Base-by-base conservation (phyloP, 2,113 vertebrate species). In the Cairina moschata region DNA sequence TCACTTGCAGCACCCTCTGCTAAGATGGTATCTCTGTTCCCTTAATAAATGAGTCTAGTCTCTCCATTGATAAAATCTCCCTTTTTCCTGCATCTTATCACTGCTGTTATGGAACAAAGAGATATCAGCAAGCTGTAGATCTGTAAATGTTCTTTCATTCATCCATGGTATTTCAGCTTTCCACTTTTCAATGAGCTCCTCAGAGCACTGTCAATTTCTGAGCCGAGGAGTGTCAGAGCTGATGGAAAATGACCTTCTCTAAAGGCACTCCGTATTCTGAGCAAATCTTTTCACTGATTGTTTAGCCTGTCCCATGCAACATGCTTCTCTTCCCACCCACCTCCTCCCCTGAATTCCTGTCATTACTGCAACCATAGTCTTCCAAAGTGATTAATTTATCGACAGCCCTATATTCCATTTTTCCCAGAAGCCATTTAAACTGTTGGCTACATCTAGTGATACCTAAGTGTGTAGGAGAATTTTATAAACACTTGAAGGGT, bases 31-130 rank as follows among this genome's bases (percentile, higher is more conserved):
- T 96, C 96, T 96, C 75, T 1, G 1, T 44, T 71, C 79, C 74
- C 91, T 96, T 97, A 96, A 97, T 96, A 96, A 96, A 96, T 97
- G 60, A 97, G 94, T 93, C 96, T 95, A 79, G 97, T 95, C 89
- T 92, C 72, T 91, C 56, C 72, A 38, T 48, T 95, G 97, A 97
- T 97, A 97, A 93, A 80, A 97, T 97, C 97, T 97, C 68, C 62
- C 87, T 94, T 97, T 97, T 89, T 6, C n/a, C 87, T 93, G 4
- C 78, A 91, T 93, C 96, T 97, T 96, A 95, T 97, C 97, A 5
- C 79, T 72, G 83, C 86, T 94, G 86, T 91, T 84, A 78, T 73
- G 94, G 97, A 96, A 97, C 97, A 97, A 94, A 96, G 94, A 94
- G 91, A 38, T 94, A 96, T 63, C 87, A 83, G 93, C 80, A 93